Base-by-base conservation (phyloP, 1,140 invertebrate species). In the Drosophila ironensis region DNA sequence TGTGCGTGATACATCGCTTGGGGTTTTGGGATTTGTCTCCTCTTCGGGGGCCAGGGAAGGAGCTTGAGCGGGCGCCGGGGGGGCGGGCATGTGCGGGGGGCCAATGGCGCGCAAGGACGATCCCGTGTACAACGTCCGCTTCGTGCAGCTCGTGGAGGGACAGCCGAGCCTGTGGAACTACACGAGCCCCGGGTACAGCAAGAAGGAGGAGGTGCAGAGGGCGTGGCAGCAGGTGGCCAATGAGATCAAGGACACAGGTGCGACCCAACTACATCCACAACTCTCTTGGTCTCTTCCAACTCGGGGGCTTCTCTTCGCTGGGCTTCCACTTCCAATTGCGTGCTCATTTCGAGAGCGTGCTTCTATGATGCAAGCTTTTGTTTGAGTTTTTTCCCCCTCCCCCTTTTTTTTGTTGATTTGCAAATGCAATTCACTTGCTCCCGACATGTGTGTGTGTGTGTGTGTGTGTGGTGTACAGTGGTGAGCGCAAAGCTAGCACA, bases 141-240 rank as follows among this genome's bases (percentile, higher is more conserved):
- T 89, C 54, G 87, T 89, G 48, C 87, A 89, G 47, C 71, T 89
- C 24, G 87, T 89, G 30, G 87, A 89, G 40, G 57, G 54, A 8
- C 78, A 89, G 50, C 56, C 87, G 0, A 87, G 87, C 30, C 42
- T 89, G 2, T 89, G 87, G 87, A 89, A 89, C 12, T 86, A 82
- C 27, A 89, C 82, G 17, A 75, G 86, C 51, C 87, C 87, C 11
- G 87, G 86, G 16, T 89, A 89, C 33, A 89, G 87, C 67, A 89
- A 89, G 42, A 89, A 89, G 68, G 87, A 89, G 46, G 87, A 89
- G 61, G 88, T 87, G 12, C 82, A 89, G 61, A 67, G 60, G 11
- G 87, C 87, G 38, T 89, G 87, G 87, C 87, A 89, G 71, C 72
- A 86, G 68, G 87, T 89, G 28, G 87, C 87, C 52, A 89, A 87